Evolutionary conservation across 1,140 invertebrate genomes (phyloP).

Genomic region (Lerema accius): DNA sequence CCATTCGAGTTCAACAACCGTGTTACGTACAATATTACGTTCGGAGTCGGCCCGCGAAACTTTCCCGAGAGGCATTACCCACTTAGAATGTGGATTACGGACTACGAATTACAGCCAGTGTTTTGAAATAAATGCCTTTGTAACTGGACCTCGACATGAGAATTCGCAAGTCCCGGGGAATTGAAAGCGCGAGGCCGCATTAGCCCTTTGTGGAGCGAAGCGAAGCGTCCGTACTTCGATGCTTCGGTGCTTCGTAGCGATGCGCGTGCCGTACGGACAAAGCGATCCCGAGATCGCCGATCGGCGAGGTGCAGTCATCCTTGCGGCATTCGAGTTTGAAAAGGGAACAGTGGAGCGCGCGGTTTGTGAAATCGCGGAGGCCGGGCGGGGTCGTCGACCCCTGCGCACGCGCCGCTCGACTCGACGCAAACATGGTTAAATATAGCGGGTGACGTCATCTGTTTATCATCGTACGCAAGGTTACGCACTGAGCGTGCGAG

Average conservation of each 20-base stretch:
- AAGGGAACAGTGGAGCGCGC: constrained; percentile 14
- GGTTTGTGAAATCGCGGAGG: constrained; percentile 24
- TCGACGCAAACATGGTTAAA: constrained; percentile 59
- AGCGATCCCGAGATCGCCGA: constrained; percentile 43
- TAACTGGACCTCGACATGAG: constrained; percentile 48
- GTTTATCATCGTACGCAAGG: constrained; percentile 77
- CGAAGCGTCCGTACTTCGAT: too few relatives aligned
- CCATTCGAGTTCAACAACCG: constrained; percentile 12
- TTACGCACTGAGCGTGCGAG: constrained; percentile 52
- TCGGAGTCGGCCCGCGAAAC: constrained; percentile 22
- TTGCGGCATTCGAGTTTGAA: constrained; percentile 36
- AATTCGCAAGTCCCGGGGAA: constrained; percentile 52
- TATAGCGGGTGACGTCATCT: constrained; percentile 75
- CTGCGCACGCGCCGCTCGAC: constrained; percentile 56
- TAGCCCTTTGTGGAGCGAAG: too few relatives aligned
- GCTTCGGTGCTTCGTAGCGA: constrained; percentile 33
- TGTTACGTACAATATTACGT: constrained; percentile 29
- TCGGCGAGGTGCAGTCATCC: constrained; percentile 55
- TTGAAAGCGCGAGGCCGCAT: constrained; percentile 45
- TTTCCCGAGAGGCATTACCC: background rate
- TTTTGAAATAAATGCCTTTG: constrained; percentile 50
- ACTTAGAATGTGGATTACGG: constrained; percentile 15
- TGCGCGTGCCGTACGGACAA: constrained; percentile 57
- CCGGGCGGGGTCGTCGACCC: constrained; percentile 56
- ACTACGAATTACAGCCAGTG: constrained; percentile 38